Evolutionary conservation across 2,113 vertebrate species (phyloP), one percentile per base, ranked within the genome.

Genomic region (Apistogramma diplotaenia): DNA sequence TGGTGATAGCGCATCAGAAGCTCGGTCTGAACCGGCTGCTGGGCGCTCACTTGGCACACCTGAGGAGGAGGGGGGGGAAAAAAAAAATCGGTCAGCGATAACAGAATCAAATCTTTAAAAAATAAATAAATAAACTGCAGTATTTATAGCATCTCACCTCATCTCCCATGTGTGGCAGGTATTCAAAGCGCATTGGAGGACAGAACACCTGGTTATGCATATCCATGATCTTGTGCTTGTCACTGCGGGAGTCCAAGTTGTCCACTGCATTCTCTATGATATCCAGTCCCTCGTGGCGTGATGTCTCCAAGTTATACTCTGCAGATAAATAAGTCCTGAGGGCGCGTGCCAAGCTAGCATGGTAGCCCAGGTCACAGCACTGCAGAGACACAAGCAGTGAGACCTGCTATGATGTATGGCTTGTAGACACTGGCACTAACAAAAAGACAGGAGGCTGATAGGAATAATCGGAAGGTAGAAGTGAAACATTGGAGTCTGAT

Each of bases 151-250:
- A 18, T 56, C 85, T 93, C 82, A 99, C 98, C 97, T 99, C 98
- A 1, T 99, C 98, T 37, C 97, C 98, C 98, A 99, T 99, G 92
- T 99, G 98, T 0, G 98, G 98, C 93, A 99, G 96, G 93, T 98
- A 99, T 92, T 99, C 98, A 1, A 99, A 99, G 90, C 97, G 98
- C 84, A 99, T 97, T 0, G 98, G 98, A 0, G 98, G 98, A 81
- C 98, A 99, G 96, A 99, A 99, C 93, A 98, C 97, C 93, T 99
- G 98, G 94, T 98, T 99, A 93, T 97, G 97, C 96, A 99, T 98
- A 93, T 99, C 98, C 98, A 99, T 99, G 91, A 99, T 93, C 11
- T 97, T 98, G 95, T 99, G 98, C 92, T 99, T 99, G 96, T 99
- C 98, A 0, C 97, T 99, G 16, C 98, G 96, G 0, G 98, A 97